phyloP scores from a whole-genome alignment of 2,888 invertebrate genomes.

The Dicranocentrus wangi region DNA sequence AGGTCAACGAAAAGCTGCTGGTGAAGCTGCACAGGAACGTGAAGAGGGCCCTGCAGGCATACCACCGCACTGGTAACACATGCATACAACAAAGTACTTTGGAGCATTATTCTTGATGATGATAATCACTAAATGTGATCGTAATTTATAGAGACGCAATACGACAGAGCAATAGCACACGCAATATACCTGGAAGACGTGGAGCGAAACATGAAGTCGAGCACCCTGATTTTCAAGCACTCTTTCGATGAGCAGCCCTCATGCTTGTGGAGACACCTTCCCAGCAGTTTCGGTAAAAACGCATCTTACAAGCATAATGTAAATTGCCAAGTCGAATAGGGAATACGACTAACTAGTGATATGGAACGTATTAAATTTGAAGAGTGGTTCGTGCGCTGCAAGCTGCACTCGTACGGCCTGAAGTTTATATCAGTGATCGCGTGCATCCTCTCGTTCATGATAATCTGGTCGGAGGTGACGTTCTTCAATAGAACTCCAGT shows the following conservation, averaged over 20 bases:
- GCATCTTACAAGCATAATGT: background rate
- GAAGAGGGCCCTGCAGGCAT: constrained; percentile 73
- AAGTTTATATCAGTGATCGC: constrained; percentile 83
- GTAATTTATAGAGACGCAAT: constrained; percentile 84
- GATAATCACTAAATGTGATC: background rate
- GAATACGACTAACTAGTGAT: too few species aligned
- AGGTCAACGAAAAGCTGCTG: constrained; percentile 82
- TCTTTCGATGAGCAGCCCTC: constrained; percentile 77
- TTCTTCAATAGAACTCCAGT: constrained; percentile 95
- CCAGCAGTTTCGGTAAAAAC: constrained; percentile 32
- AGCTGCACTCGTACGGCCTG: constrained; percentile 84
- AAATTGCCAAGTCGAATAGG: too few species aligned
- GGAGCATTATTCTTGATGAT: constrained; percentile 4
- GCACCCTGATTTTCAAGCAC: constrained; percentile 80
- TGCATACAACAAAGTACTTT: too few species aligned
- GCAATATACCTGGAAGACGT: constrained; percentile 87
- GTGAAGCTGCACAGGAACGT: constrained; percentile 94
- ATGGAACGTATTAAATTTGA: too few species aligned
- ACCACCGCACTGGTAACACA: constrained; percentile 79
- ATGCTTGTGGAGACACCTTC: constrained; percentile 20
- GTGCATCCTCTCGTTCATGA: constrained; percentile 87
- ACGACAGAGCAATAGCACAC: constrained; percentile 86
- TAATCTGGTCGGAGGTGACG: constrained; percentile 99
- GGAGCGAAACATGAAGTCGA: constrained; percentile 82
- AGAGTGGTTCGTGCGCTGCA: constrained; percentile 99